Evolutionary conservation across 2,888 invertebrate genomes (phyloP).

Genomic region (Euspilapteryx auroguttella): DNA sequence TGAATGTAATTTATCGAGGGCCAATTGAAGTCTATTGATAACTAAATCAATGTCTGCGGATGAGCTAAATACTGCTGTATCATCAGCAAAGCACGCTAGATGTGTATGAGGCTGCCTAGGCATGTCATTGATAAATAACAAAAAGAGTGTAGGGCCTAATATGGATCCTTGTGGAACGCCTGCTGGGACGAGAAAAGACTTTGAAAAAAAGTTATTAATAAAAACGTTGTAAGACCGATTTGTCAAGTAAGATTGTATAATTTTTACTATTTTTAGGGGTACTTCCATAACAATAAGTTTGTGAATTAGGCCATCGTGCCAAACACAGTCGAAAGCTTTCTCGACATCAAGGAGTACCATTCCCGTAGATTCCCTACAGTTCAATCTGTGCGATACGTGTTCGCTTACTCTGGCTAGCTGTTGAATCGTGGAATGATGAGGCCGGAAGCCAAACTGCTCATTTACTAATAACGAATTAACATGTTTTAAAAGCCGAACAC

Average conservation of each 20-base stretch:
- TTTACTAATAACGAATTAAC: too few relatives aligned
- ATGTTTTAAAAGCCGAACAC: slow-evolving; percentile 1
- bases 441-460: slow-evolving; percentile 8
- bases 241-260: slow-evolving; percentile 1
- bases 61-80: slow-evolving; percentile 2
- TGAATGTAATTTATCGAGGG: not conserved
- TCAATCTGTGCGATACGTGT: not conserved
- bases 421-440: slow-evolving; percentile 1
- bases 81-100: slow-evolving; percentile 3
- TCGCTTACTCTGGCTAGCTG: too few relatives aligned
- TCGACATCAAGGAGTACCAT: slow-evolving; percentile 14
- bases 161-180: too few relatives aligned
- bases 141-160: too few relatives aligned
- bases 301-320: slow-evolving; percentile 14
- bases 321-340: slow-evolving; percentile 16
- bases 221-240: slow-evolving; percentile 1
- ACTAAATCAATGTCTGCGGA: slow-evolving; percentile 1
- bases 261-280: not conserved
- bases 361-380: slow-evolving; percentile 2
- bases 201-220: too few relatives aligned
- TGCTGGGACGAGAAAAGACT: too few relatives aligned
- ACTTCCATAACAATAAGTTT: slow-evolving; percentile 8
- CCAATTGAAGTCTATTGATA: not conserved
- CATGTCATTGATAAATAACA: too few relatives aligned
- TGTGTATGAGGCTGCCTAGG: not conserved